Evolutionary conservation across 2,797 vertebrate species (phyloP), one percentile per base, ranked within the genome.

Genomic region (Gila robusta): DNA sequence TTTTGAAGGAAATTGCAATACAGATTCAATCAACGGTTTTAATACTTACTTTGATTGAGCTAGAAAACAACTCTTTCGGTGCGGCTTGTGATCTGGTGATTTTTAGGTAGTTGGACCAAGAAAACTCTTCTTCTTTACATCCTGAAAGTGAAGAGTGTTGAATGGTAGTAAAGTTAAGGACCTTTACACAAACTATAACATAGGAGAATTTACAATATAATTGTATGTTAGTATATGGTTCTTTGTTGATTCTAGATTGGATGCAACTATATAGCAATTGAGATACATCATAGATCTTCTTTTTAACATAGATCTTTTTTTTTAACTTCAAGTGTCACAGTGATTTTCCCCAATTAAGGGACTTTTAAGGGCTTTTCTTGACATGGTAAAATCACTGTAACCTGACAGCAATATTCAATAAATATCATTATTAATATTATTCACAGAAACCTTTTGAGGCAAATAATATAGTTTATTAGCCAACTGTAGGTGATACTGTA

Each of bases 101-200:
- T 91, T 95, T 98, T 92, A 99, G 94, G 91, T 99, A 99, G 93
- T 95, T 98, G 89, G 95, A 94, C 98, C 98, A 99, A 89, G 96
- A 98, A 92, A 99, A 99, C 93, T 99, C 98, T 49, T 99, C 98
- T 89, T 99, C 98, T 93, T 99, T 99, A 94, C 96, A 99, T 89
- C 98, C 98, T 99, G 93, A 84, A 94, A 79, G 16, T 21, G 11
- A 35, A 64, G 49, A 28, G 12, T 6, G 1, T 26, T 72, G 23
- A 26, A 26, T 7, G 12, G 14, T 17, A 17, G 16, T 47, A 9
- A 72, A 72, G 14, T 44, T 64, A 16, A 72, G 26, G 11, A 41
- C 37, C 39, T 44, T 71, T n/a, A 71, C 5, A 41, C 5, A 71
- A 2, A 44, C 6, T 44, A 11, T 23, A 70, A 70, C 17, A 37